phyloP scores from a whole-genome alignment of 2,797 vertebrate genomes.

The Crotalus adamanteus region DNA sequence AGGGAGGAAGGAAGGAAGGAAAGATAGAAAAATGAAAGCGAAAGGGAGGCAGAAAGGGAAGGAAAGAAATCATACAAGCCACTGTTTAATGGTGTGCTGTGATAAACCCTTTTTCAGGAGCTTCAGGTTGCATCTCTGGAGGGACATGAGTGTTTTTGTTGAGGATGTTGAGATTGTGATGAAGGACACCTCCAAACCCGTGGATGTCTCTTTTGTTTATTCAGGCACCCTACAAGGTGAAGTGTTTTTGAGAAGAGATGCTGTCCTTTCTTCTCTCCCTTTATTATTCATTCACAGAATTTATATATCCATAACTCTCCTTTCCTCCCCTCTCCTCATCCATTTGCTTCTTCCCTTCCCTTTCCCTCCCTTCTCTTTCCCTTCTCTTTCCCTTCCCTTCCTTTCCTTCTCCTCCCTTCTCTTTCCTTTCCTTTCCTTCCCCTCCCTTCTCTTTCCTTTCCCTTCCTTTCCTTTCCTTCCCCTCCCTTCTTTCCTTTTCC shows the following conservation, averaged over 20 bases:
- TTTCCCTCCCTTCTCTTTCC: no score
- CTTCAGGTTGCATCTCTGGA: conserved; percentile 74
- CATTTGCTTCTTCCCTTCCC: no score
- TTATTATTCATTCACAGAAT: not conserved
- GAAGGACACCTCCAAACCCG: conserved; percentile 36
- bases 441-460: no score
- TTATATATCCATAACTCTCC: not conserved
- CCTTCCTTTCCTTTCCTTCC: no score
- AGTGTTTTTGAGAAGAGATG: not conserved
- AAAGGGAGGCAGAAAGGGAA: no score
- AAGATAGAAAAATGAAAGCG: not conserved
- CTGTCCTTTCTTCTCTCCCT: not conserved
- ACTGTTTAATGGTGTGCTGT: not conserved
- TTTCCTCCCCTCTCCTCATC: not conserved
- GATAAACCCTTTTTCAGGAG: conserved; percentile 48
- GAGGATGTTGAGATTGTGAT: conserved; percentile 64
- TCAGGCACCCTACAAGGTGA: conserved; percentile 76
- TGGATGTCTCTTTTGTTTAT: conserved; percentile 77
- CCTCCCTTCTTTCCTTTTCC: rapidly evolving
- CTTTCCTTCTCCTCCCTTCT: rapidly evolving
- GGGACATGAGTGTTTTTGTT: conserved; percentile 67
- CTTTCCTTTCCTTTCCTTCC: no score
- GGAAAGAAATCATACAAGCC: not conserved
- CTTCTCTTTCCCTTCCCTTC: no score
- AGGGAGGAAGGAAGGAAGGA: not conserved